These are phyloP conservation scores for Sprattus sprattus DNA, from an alignment of 2,113 vertebrate genomes.

Conservation along the genomic window DNA sequence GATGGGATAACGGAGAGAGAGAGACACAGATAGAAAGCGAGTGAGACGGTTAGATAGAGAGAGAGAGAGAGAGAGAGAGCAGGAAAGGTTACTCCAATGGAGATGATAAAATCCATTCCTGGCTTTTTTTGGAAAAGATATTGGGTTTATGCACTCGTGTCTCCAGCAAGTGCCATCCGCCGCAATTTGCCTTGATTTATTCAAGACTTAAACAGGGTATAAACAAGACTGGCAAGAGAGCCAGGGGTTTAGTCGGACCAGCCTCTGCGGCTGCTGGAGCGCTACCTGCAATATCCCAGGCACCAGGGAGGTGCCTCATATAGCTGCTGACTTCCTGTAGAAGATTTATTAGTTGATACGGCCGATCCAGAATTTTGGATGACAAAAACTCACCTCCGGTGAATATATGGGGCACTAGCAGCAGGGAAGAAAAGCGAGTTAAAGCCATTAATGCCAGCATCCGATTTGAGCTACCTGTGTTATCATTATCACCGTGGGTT, in stretches of 20 bases:
- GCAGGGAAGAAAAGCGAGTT: neutral
- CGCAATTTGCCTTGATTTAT: slow-evolving; percentile 58
- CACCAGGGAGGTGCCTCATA: slow-evolving; percentile 47
- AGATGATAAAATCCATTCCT: slow-evolving; percentile 48
- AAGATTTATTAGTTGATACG: slow-evolving; percentile 49
- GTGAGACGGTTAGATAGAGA: neutral
- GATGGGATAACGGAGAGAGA: neutral
- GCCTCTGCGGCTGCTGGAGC: slow-evolving; percentile 40
- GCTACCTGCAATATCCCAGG: slow-evolving; percentile 45
- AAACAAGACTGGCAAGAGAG: slow-evolving; percentile 49
- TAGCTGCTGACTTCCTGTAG: slow-evolving; percentile 32
- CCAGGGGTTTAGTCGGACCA: slow-evolving; percentile 48
- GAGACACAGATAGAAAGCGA: neutral
- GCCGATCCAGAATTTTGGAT: slow-evolving; percentile 39
- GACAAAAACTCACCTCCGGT: slow-evolving; percentile 22
- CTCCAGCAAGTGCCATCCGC: slow-evolving; percentile 44
- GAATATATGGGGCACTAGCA: neutral
- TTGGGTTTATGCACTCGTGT: slow-evolving; percentile 50
- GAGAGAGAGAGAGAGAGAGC: neutral
- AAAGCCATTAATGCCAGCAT: neutral
- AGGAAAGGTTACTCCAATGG: slow-evolving; percentile 45
- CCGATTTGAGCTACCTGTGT: neutral
- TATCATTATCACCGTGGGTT: neutral
- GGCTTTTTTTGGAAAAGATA: slow-evolving; percentile 36
- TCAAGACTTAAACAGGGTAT: slow-evolving; percentile 56